These are phyloP conservation scores for Teleiodes luculella DNA, from an alignment of 2,888 invertebrate species.

Conservation along the genomic window DNA sequence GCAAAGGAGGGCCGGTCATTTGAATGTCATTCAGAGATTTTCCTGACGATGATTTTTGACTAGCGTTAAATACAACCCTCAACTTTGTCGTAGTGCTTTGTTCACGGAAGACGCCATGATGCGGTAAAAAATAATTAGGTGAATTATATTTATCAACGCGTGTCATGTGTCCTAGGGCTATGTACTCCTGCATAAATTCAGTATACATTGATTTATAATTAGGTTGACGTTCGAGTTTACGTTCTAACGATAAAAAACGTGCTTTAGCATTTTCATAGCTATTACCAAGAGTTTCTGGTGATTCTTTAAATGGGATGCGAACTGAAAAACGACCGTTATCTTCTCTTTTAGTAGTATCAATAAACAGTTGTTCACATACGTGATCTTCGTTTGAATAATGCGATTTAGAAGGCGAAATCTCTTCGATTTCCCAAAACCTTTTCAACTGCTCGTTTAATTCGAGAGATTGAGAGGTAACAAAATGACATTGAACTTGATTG, in stretches of 20 bases:
- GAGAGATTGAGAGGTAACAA: conserved; percentile 14
- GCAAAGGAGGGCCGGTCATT: conserved; percentile 27
- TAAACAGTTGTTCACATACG: neutral
- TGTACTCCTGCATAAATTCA: conserved; percentile 12
- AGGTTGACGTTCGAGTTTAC: conserved; percentile 1
- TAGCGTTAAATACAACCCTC: conserved; percentile 23
- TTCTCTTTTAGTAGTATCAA: neutral
- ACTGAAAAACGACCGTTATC: neutral
- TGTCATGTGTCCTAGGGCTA: conserved; percentile 13
- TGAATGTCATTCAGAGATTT: conserved; percentile 29
- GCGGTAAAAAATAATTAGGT: conserved; percentile 12
- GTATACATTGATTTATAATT: neutral
- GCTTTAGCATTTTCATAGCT: neutral
- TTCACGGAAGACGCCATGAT: conserved; percentile 11
- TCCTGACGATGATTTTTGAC: conserved; percentile 15
- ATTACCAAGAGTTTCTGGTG: neutral
- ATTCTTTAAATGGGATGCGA: neutral
- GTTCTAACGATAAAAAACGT: neutral
- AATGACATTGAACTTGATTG: conserved; percentile 19
- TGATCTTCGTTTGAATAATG: neutral
- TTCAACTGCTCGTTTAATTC: conserved; percentile 11
- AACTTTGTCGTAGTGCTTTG: conserved; percentile 16
- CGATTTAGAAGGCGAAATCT: neutral
- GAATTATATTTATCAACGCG: conserved; percentile 5
- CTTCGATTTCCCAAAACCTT: conserved; percentile 23